Evolutionary conservation across 2,797 vertebrate genomes (phyloP), one percentile per base, ranked within the genome.

Genomic region (Emys orbicularis): DNA sequence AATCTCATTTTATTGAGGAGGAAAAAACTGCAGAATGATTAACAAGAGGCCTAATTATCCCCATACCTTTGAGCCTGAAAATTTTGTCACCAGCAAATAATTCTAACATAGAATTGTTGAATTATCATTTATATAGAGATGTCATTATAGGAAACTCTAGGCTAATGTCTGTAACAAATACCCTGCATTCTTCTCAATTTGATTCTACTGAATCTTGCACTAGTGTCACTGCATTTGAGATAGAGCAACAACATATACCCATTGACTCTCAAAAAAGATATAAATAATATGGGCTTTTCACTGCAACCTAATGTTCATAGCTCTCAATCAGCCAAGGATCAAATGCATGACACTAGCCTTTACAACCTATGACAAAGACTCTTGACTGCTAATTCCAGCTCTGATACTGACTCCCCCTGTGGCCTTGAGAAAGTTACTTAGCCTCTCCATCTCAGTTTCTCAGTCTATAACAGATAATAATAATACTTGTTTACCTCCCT

Each of bases 21-120:
- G 49, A 72, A 50, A 94, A 96, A 95, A 92, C 79, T 92, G 61
- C 92, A 89, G 94, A 97, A 97, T 97, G 97, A 98, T 98, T 98
- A 98, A 95, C 97, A 97, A 97, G 92, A 96, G 89, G 95, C 96
- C 97, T 98, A 98, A 98, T 98, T 98, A 98, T 97, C 93, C 90
- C 84, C 90, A n/a, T 97, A 95, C 97, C 96, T 97, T 88, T 83
- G 94, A 96, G 97, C 97, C 93, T 94, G 96, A 96, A 96, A 96
- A 94, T 97, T 93, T 91, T 94, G 49, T 97, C 31, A 0, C 94
- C 87, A 56, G 89, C 72, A 5, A 92, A 94, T 95, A 97, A 92
- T 18, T 76, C 54, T 37, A 96, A 96, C 88, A 81, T 47, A 34
- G 94, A 96, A 92, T 15, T 83, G 87, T 88, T 95, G 92, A 91